A percentile compares a stretch with the other conserved stretches of the same genome.
Evolutionary conservation across 2,888 invertebrate genomes (phyloP).

Genomic region (Pyrrhosoma nymphula): DNA sequence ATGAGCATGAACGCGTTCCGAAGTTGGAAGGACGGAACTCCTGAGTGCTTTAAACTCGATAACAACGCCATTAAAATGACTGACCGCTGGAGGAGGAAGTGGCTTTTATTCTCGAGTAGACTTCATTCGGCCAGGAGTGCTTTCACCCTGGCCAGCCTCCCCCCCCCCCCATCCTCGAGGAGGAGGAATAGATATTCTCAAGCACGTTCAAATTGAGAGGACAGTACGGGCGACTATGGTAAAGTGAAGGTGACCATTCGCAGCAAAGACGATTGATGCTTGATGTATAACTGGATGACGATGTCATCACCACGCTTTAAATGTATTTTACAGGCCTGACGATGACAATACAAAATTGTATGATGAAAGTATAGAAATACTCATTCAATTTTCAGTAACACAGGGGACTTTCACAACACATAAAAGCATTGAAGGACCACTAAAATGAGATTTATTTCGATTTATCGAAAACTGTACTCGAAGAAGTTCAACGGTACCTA

Average conservation of each 20-base stretch:
- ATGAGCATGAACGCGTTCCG: not conserved
- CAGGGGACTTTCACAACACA: too few relatives aligned
- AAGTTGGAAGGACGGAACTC: not conserved
- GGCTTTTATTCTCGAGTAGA: not conserved
- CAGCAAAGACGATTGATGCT: not conserved
- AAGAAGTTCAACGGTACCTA: too few relatives aligned
- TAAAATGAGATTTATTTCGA: too few relatives aligned
- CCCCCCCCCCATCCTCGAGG: not conserved
- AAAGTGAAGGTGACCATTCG: not conserved
- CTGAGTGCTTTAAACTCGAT: not conserved
- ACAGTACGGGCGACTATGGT: not conserved
- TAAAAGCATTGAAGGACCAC: too few relatives aligned
- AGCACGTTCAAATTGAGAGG: not conserved
- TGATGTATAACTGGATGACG: too few relatives aligned
- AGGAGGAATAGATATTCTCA: not conserved
- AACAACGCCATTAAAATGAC: conserved; percentile 31
- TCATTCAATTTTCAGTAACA: too few relatives aligned
- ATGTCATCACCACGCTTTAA: too few relatives aligned
- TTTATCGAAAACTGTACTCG: too few relatives aligned
- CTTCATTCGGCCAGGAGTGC: not conserved
- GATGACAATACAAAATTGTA: too few relatives aligned
- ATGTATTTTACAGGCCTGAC: too few relatives aligned
- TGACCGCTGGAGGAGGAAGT: not conserved
- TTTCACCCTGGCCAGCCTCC: not conserved
- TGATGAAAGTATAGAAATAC: too few relatives aligned